Percentiles rank a stretch among this genome's conserved stretches.
Conservation (phyloP, 2,888 invertebrate species). For the Clivina fossor region DNA sequence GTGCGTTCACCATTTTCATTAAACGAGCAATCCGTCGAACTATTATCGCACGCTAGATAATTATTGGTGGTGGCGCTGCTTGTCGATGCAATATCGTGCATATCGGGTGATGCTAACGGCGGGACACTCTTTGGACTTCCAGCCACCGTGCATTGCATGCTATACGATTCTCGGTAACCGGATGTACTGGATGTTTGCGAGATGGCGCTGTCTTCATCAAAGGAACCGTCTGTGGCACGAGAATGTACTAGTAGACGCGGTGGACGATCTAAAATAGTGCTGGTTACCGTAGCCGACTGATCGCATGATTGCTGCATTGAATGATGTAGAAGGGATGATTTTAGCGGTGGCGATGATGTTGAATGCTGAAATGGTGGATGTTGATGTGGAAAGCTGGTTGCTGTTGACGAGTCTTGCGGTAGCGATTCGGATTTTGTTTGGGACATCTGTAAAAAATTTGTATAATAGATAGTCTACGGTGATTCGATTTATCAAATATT, state of each 20-base stretch:
- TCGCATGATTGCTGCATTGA: background rate
- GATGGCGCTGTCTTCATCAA: conserved; percentile 73
- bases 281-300: background rate
- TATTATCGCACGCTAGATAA: conserved; percentile 57
- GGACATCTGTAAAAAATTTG: conserved; percentile 49
- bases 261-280: no score
- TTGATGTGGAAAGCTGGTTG: conserved; percentile 40
- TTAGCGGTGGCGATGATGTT: conserved; percentile 36
- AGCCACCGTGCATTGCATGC: conserved; percentile 62
- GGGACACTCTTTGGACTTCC: conserved; percentile 60
- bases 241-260: conserved; percentile 21
- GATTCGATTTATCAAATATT: no score
- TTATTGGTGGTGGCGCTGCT: conserved; percentile 57
- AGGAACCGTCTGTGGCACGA: conserved; percentile 66
- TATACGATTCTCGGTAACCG: conserved; percentile 60
- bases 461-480: no score
- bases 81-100: conserved; percentile 59
- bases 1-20: conserved; percentile 69
- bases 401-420: conserved; percentile 44
- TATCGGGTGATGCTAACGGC: conserved; percentile 65
- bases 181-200: conserved; percentile 86
- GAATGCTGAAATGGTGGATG: conserved; percentile 41
- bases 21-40: conserved; percentile 62
- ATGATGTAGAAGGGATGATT: background rate
- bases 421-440: conserved; percentile 56